Evolutionary conservation across 2,888 invertebrate species (phyloP), one percentile per base, ranked within the genome.

Genomic region (Mesorhabditis sp.): DNA sequence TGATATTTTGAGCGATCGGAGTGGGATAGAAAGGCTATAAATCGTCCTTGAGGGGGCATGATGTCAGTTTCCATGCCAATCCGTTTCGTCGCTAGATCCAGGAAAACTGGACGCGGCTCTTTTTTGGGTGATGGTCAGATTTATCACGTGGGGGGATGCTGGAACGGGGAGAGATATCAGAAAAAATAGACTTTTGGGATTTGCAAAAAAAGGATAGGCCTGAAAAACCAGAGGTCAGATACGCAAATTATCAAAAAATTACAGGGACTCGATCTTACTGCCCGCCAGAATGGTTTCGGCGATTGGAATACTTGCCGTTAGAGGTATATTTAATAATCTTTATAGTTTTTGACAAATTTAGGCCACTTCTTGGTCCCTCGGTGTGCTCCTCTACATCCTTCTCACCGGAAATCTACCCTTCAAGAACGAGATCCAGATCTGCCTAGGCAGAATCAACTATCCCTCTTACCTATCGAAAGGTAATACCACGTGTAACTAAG

Each of bases 361-460:
- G 58, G 76, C 77, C 15, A 76, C 81, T 87, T 95, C 94, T 93
- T 95, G 95, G 95, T 92, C 94, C 13, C 89, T 95, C n/a, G 95
- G 95, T 4, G 82, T 84, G 4, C 74, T 82, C 4, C 75, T 83
- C 15, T 82, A 81, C 76, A 80, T 82, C 62, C 74, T 82, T 10
- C 74, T 83, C 45, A 77, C 78, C 45, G 81, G 80, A 5, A 73
- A 76, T 43, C 74, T 81, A 5, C 82, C 81, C 13, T 82, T 80
- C 78, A 67, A 72, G 43, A 82, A 82, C 70, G 83, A 83, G 62
- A 80, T 83, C 58, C 83, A 83, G 71, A 81, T 80, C 42, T 82
- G 82, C 63, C 74, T 82, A 15, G 83, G 83, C 28, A 69, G 77
- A 7, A 76, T 83, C 45, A 77, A 75, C 13, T 82, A 83, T 45